These are phyloP conservation scores for Sminthurinus signatus DNA, from an alignment of 1,140 invertebrate species.

Conservation along the genomic window DNA sequence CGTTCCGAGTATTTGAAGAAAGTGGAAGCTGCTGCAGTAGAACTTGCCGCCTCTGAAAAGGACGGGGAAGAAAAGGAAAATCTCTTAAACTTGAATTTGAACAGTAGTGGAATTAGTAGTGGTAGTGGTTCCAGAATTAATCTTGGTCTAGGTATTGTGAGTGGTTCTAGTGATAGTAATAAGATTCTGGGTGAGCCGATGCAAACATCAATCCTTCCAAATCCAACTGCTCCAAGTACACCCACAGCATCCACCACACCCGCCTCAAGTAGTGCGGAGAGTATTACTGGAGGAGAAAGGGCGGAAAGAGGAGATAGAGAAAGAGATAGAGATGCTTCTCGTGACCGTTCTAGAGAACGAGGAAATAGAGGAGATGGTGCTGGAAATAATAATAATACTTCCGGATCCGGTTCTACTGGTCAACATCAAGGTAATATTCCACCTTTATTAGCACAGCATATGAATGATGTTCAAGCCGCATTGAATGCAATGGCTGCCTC, in stretches of 20 bases:
- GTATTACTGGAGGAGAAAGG: conserved; percentile 48
- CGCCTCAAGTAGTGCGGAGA: conserved; percentile 52
- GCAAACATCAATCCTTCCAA: conserved; percentile 14
- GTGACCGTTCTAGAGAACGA: too few species aligned
- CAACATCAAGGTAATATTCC: conserved; percentile 43
- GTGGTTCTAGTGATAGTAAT: conserved; percentile 29
- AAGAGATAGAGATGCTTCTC: too few species aligned
- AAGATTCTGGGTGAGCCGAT: conserved; percentile 34
- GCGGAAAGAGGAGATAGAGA: too few species aligned
- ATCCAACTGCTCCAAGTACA: conserved; percentile 56
- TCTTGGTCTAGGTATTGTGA: too few species aligned
- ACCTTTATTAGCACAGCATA: conserved; percentile 44
- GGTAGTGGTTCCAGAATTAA: too few species aligned
- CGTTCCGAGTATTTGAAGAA: conserved; percentile 79
- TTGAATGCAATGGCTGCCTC: conserved; percentile 71
- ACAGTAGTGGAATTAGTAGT: conserved; percentile 41
- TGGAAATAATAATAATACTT: conserved; percentile 39
- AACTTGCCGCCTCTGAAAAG: conserved; percentile 3
- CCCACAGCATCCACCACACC: conserved; percentile 55
- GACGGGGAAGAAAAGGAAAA: conserved; percentile 12
- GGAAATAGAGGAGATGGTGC: too few species aligned
- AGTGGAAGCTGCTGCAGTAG: conserved; percentile 54
- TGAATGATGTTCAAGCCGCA: conserved; percentile 77
- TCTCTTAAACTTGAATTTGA: conserved; percentile 9
- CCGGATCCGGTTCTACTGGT: conserved; percentile 22